Conservation (phyloP, 1,140 invertebrate species). For the Cecropterus lyciades region DNA sequence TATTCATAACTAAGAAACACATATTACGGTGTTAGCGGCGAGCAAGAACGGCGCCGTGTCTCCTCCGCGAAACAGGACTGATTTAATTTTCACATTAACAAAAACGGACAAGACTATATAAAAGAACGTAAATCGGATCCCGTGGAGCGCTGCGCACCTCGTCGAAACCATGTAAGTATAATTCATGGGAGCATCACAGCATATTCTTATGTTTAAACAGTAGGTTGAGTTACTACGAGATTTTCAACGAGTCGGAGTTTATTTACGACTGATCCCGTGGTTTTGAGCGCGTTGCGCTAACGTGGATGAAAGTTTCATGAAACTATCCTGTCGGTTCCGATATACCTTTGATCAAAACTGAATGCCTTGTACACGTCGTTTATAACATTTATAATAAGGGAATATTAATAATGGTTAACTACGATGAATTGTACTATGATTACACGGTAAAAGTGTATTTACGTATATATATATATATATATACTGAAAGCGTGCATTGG, state of each 20-base stretch:
- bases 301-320: too few relatives aligned
- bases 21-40: constrained; percentile 25
- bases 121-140: constrained; percentile 73
- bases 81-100: constrained; percentile 80
- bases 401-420: too few relatives aligned
- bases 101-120: constrained; percentile 76
- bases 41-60: constrained; percentile 19
- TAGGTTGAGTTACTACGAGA: constrained; percentile 4
- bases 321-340: too few relatives aligned
- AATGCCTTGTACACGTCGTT: too few relatives aligned
- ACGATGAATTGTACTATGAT: too few relatives aligned
- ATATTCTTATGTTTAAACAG: constrained; percentile 14
- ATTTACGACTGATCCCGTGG: too few relatives aligned
- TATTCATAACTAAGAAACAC: constrained; percentile 34
- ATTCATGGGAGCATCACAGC: constrained; percentile 63
- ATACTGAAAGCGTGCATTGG: too few relatives aligned
- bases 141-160: constrained; percentile 54
- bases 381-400: too few relatives aligned
- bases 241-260: neutral
- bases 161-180: constrained; percentile 51
- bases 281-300: neutral
- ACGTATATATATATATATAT: too few relatives aligned
- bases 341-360: too few relatives aligned
- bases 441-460: too few relatives aligned
- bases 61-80: constrained; percentile 40